These are phyloP conservation scores for Cloeon dipterum DNA, from an alignment of 2,888 invertebrate species.

Conservation along the genomic window DNA sequence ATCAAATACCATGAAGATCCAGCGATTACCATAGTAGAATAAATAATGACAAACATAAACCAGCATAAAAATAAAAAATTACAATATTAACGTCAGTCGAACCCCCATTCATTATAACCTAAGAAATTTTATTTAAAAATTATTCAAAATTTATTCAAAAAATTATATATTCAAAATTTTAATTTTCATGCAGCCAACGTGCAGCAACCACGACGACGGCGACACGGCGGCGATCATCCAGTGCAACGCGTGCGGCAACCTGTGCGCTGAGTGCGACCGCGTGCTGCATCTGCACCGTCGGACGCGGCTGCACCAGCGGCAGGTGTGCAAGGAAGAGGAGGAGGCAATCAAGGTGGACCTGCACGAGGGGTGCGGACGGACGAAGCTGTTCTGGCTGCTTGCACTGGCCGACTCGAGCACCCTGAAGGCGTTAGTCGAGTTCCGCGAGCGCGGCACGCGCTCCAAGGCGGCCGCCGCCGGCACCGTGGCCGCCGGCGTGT, in stretches of 20 bases:
- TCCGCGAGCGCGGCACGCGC: slow-evolving; percentile 47
- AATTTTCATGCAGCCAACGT: slow-evolving; percentile 43
- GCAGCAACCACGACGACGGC: slow-evolving; percentile 92
- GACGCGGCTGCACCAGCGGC: slow-evolving; percentile 64
- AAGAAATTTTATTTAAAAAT: too few relatives aligned
- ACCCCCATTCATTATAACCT: too few relatives aligned
- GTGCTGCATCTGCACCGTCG: slow-evolving; percentile 80
- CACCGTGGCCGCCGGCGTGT: slow-evolving; percentile 38
- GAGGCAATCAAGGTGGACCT: slow-evolving; percentile 89
- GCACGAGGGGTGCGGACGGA: slow-evolving; percentile 87
- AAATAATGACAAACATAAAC: too few relatives aligned
- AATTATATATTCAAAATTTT: too few relatives aligned
- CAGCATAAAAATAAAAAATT: too few relatives aligned
- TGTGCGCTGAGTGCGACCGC: slow-evolving; percentile 91
- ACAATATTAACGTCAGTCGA: too few relatives aligned
- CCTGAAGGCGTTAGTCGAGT: slow-evolving; percentile 74
- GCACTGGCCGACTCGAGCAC: slow-evolving; percentile 84
- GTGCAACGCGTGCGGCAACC: slow-evolving; percentile 72
- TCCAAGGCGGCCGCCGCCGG: slow-evolving; percentile 11
- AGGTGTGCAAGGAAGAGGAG: slow-evolving; percentile 89
- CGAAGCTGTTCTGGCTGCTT: slow-evolving; percentile 86
- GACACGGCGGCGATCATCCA: slow-evolving; percentile 80
- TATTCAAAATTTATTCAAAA: too few relatives aligned
- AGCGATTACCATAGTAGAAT: too few relatives aligned
- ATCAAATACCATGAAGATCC: too few relatives aligned